Evolutionary conservation across 2,113 vertebrate species (phyloP), one percentile per base, ranked within the genome.

Genomic region (Oxyruncus cristatus): DNA sequence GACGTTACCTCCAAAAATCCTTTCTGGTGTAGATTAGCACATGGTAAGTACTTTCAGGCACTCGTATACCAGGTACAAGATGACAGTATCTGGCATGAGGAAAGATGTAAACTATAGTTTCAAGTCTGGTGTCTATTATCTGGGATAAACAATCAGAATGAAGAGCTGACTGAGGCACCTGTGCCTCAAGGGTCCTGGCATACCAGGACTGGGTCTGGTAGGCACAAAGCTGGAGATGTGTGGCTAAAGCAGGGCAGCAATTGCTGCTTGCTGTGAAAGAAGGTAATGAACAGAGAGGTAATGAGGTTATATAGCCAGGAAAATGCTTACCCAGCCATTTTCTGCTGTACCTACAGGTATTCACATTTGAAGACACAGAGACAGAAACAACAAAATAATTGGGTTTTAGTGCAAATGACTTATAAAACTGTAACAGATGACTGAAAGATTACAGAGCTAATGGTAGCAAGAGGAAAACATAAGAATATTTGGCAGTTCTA

Each of bases 161-260:
- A 81, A 81, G 24, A 62, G 11, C 14, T 70, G 23, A 10, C 9
- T 66, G 11, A 63, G 76, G 53, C 16, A 47, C 0, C 0, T 10
- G 5, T 68, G 15, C 76, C 39, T 33, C 1, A 0, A 26, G 17
- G 12, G 12, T 30, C 35, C 27, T 5, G 12, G 8, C 16, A 30
- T 44, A n/a, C n/a, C 27, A 80, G 41, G 27, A n/a, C 11, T 11
- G 14, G 5, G 11, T 12, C 47, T 46, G 22, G 20, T 30, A 68
- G 20, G 6, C 9, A 50, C 28, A 39, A 80, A 58, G 14, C 27
- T 91, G 68, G 59, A 79, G 37, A 44, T 17, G 12, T 4, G 4
- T 32, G 14, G 12, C 55, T 78, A 12, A 46, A 75, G 39, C 50
- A 63, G n/a, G 12, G 19, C n/a, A 49, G 32, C 37, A 49, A 37